Evolutionary conservation across 2,113 vertebrate species (phyloP), one percentile per base, ranked within the genome.

Genomic region (Siphamia tubifer): DNA sequence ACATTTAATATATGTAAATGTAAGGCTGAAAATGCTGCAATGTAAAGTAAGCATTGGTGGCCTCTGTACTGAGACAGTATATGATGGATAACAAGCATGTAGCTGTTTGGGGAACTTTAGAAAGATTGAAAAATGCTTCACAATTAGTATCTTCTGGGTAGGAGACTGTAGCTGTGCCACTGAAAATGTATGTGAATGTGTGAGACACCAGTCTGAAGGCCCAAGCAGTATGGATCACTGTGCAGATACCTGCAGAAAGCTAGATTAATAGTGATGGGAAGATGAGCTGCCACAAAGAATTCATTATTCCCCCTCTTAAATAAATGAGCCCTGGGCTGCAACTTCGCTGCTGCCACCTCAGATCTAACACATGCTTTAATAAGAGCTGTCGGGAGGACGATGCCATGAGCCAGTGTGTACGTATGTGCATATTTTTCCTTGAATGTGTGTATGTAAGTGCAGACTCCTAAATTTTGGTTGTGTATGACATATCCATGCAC

Each of bases 251-350:
- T 74, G 61, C 71, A 66, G 68, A 68, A 79, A 61, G 31, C 36
- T 53, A 82, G 68, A 89, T 79, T 82, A 84, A 79, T 77, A 67
- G 78, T 75, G 87, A 85, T 80, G 64, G 66, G 71, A 57, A 83
- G 77, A 88, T 84, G 79, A 88, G 79, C 75, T 82, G 86, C 88
- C 79, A 85, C 82, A 85, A 84, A 84, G 78, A 87, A 88, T 90
- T 80, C 79, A 86, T 87, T 86, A 81, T 67, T 66, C 55, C 35
- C 32, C 30, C 40, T 68, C 70, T 71, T 85, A 81, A 90, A 90
- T 84, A 85, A 88, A 87, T 84, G 78, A 85, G 80, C 84, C 77
- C 68, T 39, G 57, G 83, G 85, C 79, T 53, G 66, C 25, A 35
- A 79, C 81, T 83, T 67, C 63, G 57, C 74, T 27, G 40, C 80